Conservation (phyloP, 2,797 vertebrate species). For the Eulemur albifrons region DNA sequence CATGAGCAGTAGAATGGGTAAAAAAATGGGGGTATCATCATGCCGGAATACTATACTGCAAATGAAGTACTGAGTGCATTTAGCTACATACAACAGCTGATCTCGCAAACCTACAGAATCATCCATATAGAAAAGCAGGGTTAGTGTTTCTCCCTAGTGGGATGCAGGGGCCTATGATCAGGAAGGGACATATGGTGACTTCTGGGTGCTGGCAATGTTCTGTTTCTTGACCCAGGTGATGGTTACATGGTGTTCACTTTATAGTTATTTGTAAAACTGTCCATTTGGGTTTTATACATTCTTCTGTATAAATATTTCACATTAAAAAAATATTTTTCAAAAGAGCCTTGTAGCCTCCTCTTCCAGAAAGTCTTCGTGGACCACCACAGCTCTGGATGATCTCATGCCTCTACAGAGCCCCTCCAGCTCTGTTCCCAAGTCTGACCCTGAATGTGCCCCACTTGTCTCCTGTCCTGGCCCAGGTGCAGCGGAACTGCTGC, state of each 20-base stretch:
- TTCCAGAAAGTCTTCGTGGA: neutral
- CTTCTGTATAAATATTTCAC: neutral
- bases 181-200: neutral
- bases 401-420: neutral
- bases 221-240: neutral
- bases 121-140: neutral
- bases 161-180: neutral
- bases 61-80: neutral
- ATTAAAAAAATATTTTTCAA: neutral
- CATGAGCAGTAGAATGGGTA: neutral
- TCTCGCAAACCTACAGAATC: neutral
- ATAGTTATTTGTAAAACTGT: neutral
- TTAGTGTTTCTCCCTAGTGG: neutral
- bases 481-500: conserved; percentile 99
- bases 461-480: neutral
- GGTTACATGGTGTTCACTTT: neutral
- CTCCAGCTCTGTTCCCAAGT: neutral
- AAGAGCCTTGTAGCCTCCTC: neutral
- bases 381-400: neutral
- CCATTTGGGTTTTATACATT: neutral
- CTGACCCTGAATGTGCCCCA: neutral
- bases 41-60: neutral
- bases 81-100: neutral
- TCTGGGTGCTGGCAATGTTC: neutral
- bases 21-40: accelerated